Evolutionary conservation across 2,113 vertebrate species (phyloP).

Genomic region (Jacana jacana): DNA sequence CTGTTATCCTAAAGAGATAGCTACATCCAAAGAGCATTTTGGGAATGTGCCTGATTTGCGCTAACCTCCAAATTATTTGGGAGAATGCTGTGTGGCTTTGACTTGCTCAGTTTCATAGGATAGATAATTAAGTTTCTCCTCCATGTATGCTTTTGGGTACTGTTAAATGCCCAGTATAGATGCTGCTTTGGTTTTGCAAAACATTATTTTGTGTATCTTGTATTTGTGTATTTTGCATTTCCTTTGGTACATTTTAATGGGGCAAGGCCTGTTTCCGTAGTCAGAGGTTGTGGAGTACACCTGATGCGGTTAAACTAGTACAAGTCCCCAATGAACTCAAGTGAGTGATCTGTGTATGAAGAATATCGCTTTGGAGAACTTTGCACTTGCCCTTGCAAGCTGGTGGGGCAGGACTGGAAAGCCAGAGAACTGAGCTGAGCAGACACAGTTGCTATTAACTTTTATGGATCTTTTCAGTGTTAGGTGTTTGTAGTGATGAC

Average conservation of each 20-base stretch:
- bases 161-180: neutral
- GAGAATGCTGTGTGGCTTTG: neutral
- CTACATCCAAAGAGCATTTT: neutral
- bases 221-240: neutral
- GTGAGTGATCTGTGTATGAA: neutral
- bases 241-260: neutral
- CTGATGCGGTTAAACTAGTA: neutral
- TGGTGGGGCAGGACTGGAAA: neutral
- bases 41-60: neutral
- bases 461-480: neutral
- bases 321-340: neutral
- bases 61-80: neutral
- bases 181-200: neutral
- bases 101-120: neutral
- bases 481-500: neutral
- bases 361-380: neutral
- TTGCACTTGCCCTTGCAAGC: neutral
- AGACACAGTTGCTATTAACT: neutral
- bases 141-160: neutral
- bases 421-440: neutral
- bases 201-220: neutral
- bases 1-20: neutral
- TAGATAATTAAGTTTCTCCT: neutral
- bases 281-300: neutral
- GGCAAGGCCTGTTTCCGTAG: neutral